Evolutionary conservation across 2,888 invertebrate genomes (phyloP), one percentile per base, ranked within the genome.

Genomic region (Embidobia sp.): DNA sequence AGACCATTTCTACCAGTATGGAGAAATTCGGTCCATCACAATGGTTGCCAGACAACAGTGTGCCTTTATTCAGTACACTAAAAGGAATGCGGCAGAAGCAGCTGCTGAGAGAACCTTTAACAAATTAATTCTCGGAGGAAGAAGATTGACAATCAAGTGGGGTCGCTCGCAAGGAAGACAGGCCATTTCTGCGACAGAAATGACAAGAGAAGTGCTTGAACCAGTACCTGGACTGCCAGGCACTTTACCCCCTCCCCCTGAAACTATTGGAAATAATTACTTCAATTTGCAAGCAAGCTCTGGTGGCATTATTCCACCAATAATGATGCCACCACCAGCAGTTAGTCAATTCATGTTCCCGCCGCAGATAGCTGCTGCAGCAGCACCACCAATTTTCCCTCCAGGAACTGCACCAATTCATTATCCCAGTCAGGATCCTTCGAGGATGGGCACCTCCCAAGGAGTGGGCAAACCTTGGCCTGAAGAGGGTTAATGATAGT

Each of bases 381-480:
- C 90, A 1, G 88, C 90, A 0, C 88, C 90, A 3, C 90, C 91
- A 1, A 87, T 89, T 8, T 88, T 87, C 81, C 90, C 91, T 1
- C 91, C 92, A 0, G 91, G 91, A n/a, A 91, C 93, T 4, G 90
- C 93, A 0, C 91, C 93, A 0, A 92, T 93, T 67, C 98, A 98
- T 90, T 99, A 99, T 91, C 98, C 99, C 2, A 98, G 98, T 86
- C 99, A 99, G 90, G 99, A 99, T 92, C 99, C 99, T 0, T 94
- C 95, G 31, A 92, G 98, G 19, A 93, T 98, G 90, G 98, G 98
- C 0, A 94, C 96, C 0, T 87, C 87, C 8, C 89, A 89, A 78
- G 89, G 89, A 3, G 86, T 89, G 51, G 88, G 88, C 1, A 89
- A 89, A 73, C 89, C 89, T 2, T 89, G 89, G 89, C 89, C 89